Evolutionary conservation across 2,797 vertebrate genomes (phyloP), one percentile per base, ranked within the genome.

Genomic region (Triplophysa yarkandensis): DNA sequence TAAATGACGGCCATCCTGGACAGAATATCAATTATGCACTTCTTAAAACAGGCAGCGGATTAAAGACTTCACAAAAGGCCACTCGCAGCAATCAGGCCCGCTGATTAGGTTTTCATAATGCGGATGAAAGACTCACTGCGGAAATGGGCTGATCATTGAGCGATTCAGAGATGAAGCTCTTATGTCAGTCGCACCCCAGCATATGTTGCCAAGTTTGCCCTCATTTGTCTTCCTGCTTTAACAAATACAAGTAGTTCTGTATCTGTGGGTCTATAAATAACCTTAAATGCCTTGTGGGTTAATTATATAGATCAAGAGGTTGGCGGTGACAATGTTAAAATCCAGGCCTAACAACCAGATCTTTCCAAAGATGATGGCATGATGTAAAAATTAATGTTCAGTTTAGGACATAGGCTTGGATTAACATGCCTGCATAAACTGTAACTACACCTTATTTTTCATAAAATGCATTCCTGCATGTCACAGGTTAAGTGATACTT

Each of bases 21-120:
- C 82, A 92, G 92, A 94, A 95, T 95, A 95, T 93, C 91, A 95
- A 93, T 95, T 90, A 94, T 91, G 90, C 70, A 75, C 79, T 90
- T 92, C 85, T 91, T 90, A 92, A 93, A 93, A 93, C 90, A 91
- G 87, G 89, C 87, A 71, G 78, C 64, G 82, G 85, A 92, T 89
- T 91, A 90, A 89, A 90, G 85, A 89, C 81, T 85, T 88, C 84
- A 88, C 89, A 90, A 89, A 90, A 89, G 88, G 87, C 87, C 88
- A 89, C 85, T 89, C 78, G 76, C 80, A 80, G 86, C 86, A 90
- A 90, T 91, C 88, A 91, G 87, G 80, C 82, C 58, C 62, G 70
- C 88, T 90, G 87, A 91, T 91, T 91, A 86, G 89, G 86, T 89
- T 90, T 90, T 91, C 86, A 86, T 81, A 84, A 83, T 76, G 82